A percentile compares a stretch with the other conserved stretches of the same genome.
Evolutionary conservation across 2,797 vertebrate genomes (phyloP).

Genomic region (Catamblyrhynchus diadema): DNA sequence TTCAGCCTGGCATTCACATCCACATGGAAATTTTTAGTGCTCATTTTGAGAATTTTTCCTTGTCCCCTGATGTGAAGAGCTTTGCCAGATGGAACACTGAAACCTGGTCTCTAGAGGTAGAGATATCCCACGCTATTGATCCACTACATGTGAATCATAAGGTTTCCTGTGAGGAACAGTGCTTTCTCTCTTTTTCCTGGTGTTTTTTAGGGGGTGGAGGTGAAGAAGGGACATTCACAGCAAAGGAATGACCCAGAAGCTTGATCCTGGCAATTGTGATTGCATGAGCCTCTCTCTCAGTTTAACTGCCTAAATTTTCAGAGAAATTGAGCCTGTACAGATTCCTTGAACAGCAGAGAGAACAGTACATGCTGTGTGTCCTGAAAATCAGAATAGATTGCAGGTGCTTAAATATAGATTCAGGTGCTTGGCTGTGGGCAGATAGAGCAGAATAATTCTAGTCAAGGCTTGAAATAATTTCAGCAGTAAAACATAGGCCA

Average conservation of each 20-base stretch:
- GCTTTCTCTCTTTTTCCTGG: not conserved
- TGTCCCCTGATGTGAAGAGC: not conserved
- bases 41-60: not conserved
- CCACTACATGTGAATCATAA: not conserved
- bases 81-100: not conserved
- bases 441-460: constrained; percentile 4
- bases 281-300: not conserved
- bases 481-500: not conserved
- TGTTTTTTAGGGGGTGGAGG: not conserved
- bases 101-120: not conserved
- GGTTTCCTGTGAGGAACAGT: not conserved
- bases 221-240: not conserved
- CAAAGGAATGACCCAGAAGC: not conserved
- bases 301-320: constrained; percentile 14
- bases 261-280: not conserved
- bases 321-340: not conserved
- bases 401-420: constrained; percentile 36
- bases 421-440: not conserved
- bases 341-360: constrained; percentile 17
- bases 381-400: constrained; percentile 24
- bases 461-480: not conserved
- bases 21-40: not conserved
- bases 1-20: not conserved
- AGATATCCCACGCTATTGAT: fast-evolving
- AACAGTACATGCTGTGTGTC: constrained; percentile 19